A percentile compares a stretch with the other conserved stretches of the same genome.
Evolutionary conservation across 2,797 vertebrate species (phyloP).

Genomic region (Eidolon dupreanum): DNA sequence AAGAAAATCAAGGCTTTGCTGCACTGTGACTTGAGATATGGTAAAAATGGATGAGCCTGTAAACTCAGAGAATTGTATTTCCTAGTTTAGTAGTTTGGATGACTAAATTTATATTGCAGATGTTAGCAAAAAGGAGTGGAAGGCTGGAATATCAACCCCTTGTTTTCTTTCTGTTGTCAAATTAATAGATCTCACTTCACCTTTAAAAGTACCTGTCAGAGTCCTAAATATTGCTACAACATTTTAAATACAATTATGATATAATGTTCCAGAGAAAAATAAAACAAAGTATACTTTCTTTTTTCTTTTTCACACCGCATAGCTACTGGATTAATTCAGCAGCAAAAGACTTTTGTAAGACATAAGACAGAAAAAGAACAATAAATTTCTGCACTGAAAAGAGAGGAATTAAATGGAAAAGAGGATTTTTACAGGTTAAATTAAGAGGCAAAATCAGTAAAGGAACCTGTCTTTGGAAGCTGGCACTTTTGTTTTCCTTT

Average conservation of each 20-base stretch:
- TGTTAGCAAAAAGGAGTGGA: not conserved
- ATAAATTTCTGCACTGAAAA: not conserved
- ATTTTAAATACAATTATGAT: constrained; percentile 34
- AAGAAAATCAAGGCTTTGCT: not conserved
- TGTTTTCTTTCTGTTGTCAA: constrained; percentile 40
- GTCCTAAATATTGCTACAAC: not conserved
- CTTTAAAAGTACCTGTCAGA: not conserved
- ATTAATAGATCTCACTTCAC: constrained; percentile 8
- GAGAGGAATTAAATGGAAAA: not conserved
- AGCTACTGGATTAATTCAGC: not conserved
- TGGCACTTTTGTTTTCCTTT: not conserved
- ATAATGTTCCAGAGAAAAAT: not conserved
- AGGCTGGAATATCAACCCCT: not conserved
- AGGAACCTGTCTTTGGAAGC: not conserved
- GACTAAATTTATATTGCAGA: not conserved
- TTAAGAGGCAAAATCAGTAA: not conserved
- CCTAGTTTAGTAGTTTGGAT: not conserved
- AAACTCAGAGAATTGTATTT: not conserved
- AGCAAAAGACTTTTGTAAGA: not conserved
- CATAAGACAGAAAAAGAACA: not conserved
- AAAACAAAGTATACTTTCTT: not conserved
- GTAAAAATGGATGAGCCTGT: not conserved
- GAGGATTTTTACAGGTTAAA: not conserved
- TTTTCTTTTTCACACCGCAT: not conserved
- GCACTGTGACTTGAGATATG: not conserved